A percentile compares a stretch with the other conserved stretches of the same genome.
Conservation (phyloP, 2,113 vertebrate species). For the Poecilia latipinna region DNA sequence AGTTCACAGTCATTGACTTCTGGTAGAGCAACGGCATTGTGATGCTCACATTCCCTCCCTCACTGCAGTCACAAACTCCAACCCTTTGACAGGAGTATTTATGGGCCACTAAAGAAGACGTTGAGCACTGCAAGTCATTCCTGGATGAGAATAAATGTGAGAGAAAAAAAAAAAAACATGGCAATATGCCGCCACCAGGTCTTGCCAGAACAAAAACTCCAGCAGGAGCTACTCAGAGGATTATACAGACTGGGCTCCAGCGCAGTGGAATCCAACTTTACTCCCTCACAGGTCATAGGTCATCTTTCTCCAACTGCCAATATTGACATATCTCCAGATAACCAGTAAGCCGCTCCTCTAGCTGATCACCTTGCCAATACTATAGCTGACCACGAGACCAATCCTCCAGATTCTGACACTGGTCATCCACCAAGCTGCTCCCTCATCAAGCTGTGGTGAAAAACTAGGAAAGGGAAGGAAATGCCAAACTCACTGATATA, state of each 20-base stretch:
- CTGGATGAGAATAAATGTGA: not conserved
- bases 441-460: too few species aligned
- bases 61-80: not conserved
- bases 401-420: not conserved
- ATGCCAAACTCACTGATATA: not conserved
- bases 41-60: not conserved
- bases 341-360: not conserved
- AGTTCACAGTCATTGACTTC: not conserved
- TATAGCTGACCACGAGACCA: not conserved
- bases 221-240: not conserved
- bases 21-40: not conserved
- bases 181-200: slow-evolving; percentile 2
- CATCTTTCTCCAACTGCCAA: not conserved
- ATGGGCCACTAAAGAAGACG: not conserved
- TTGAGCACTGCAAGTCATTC: not conserved
- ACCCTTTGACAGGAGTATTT: not conserved
- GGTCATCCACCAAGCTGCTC: not conserved
- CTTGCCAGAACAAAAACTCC: not conserved
- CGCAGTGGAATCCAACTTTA: not conserved
- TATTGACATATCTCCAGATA: not conserved
- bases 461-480: not conserved
- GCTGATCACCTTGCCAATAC: not conserved
- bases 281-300: not conserved
- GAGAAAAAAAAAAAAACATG: not conserved
- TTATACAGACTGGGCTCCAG: not conserved